These are phyloP conservation scores for Hippocampus mohnikei DNA, from an alignment of 2,113 vertebrate genomes.

Conservation along the genomic window DNA sequence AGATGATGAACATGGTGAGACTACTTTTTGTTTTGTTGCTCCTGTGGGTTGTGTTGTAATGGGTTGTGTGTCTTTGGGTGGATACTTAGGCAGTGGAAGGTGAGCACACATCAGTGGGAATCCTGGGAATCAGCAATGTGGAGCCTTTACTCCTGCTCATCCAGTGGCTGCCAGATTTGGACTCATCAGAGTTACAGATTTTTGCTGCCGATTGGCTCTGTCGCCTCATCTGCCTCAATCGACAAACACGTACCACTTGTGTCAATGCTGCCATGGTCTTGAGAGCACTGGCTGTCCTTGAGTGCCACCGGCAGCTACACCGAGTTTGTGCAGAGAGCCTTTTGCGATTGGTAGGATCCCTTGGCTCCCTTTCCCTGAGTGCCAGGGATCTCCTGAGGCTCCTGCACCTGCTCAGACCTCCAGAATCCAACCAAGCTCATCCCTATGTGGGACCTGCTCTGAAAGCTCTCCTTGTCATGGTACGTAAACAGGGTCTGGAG, in stretches of 20 bases:
- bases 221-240: conserved; percentile 89
- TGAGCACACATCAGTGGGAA: conserved; percentile 90
- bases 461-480: conserved; percentile 84
- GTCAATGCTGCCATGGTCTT: conserved; percentile 91
- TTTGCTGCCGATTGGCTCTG: conserved; percentile 90
- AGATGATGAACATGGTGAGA: conserved; percentile 93
- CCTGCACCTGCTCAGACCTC: conserved; percentile 80
- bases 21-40: background rate
- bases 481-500: conserved; percentile 87
- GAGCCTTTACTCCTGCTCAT: conserved; percentile 90
- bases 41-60: background rate
- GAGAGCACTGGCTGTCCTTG: conserved; percentile 78
- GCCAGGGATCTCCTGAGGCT: conserved; percentile 82
- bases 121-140: conserved; percentile 95
- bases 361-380: conserved; percentile 90
- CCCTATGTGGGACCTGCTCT: conserved; percentile 81
- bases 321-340: conserved; percentile 85
- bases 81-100: conserved; percentile 87
- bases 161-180: conserved; percentile 93
- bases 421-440: conserved; percentile 72
- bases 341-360: conserved; percentile 81
- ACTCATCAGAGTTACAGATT: conserved; percentile 86
- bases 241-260: conserved; percentile 87
- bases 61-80: background rate
- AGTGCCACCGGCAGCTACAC: conserved; percentile 73